Conservation (phyloP, 2,113 vertebrate species). For the Tauraco erythrolophus region DNA sequence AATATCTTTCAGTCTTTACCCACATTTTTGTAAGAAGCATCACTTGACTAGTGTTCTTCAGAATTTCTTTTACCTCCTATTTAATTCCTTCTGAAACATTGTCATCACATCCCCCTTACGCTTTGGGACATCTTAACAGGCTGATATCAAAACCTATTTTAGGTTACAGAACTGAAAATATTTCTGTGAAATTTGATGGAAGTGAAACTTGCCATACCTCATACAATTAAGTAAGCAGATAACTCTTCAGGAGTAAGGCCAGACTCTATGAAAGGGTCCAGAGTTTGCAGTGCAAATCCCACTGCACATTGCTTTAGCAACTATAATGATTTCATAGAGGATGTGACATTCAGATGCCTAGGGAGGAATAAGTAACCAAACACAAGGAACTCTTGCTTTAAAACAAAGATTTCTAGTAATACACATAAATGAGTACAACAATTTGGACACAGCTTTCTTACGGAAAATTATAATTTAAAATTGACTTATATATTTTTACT, state of each 20-base stretch:
- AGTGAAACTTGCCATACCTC: neutral
- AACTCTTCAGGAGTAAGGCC: neutral
- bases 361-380: neutral
- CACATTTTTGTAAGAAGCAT: neutral
- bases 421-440: neutral
- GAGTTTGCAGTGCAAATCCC: neutral
- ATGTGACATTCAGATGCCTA: neutral
- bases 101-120: neutral
- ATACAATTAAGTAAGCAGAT: neutral
- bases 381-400: neutral
- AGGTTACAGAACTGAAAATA: neutral
- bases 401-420: neutral
- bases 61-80: neutral
- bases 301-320: neutral
- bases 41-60: neutral
- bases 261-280: neutral
- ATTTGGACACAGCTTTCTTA: neutral
- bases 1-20: neutral
- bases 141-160: neutral
- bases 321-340: neutral
- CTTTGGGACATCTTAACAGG: neutral
- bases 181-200: neutral
- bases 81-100: neutral
- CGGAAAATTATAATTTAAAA: neutral
- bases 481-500: neutral